These are phyloP conservation scores for Onychomys torridus DNA, from an alignment of 2,797 vertebrate species.

Conservation along the genomic window DNA sequence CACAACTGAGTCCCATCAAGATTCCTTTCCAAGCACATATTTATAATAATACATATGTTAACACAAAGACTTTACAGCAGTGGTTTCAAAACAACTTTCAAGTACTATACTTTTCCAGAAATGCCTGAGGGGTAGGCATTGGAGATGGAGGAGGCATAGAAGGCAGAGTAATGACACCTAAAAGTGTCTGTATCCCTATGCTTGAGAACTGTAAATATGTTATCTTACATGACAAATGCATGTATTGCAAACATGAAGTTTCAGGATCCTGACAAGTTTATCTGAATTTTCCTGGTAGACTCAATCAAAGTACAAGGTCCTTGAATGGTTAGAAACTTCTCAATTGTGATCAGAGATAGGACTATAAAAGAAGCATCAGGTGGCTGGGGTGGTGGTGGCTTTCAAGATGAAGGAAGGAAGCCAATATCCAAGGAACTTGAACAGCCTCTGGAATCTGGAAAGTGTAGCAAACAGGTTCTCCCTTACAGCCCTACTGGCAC, in stretches of 20 bases:
- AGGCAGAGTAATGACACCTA: neutral
- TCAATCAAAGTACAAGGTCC: neutral
- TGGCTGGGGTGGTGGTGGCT: neutral
- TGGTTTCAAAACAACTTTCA: conserved; percentile 33
- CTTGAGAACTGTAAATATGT: neutral
- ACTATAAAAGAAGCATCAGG: neutral
- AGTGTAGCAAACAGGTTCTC: neutral
- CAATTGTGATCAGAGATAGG: neutral
- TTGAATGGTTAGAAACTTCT: neutral
- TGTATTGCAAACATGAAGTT: neutral
- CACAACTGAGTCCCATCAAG: neutral
- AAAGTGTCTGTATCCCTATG: neutral
- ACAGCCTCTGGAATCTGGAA: neutral
- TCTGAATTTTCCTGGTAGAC: neutral
- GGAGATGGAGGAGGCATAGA: neutral
- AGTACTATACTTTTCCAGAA: conserved; percentile 18
- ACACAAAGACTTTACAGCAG: neutral
- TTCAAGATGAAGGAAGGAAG: conserved; percentile 2
- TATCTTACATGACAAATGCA: neutral
- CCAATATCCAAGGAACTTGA: neutral
- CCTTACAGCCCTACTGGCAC: neutral
- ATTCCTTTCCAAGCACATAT: neutral
- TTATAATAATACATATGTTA: neutral
- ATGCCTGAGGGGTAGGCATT: neutral
- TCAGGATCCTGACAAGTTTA: conserved; percentile 6